Evolutionary conservation across 2,888 invertebrate genomes (phyloP), one percentile per base, ranked within the genome.

Genomic region (Pollenia angustigena): DNA sequence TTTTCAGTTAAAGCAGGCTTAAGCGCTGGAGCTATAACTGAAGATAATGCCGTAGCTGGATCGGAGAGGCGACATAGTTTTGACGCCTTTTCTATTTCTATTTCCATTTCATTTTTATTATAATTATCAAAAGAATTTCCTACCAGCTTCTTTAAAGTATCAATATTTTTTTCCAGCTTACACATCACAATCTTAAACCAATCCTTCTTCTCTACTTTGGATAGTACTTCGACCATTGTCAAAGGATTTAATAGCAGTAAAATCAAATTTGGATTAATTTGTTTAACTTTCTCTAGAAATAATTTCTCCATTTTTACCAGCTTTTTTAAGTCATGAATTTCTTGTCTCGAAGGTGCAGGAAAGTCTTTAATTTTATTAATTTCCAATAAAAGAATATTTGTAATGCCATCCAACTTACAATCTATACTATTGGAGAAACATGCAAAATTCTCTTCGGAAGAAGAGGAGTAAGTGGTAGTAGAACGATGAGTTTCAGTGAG

Each of bases 151-250:
- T 93, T 93, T 4, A 93, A 78, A 0, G 92, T 92, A 56, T 91
- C 90, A 46, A 93, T 92, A 87, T 93, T 93, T 71, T 92, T 92
- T 16, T 91, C 90, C 14, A 93, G 90, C 71, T 93, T 93, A 4
- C 89, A 88, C 85, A 93, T 91, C 1, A 93, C 91, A 2, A 89
- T 71, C 48, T 92, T 88, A 60, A 90, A 90, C 84, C 89, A 88
- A 7, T 68, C 46, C 4, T 69, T 54, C 44, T 50, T 78, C 0
- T 81, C 85, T 18, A 75, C 12, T 0, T 62, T 72, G 16, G 40
- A 87, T 11, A 92, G 76, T 14, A 92, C 91, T 12, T 90, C 90
- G 0, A 90, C 85, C 81, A 91, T 89, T 1, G 91, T 91, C 0
- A 92, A 88, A 0, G 93, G 93, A 89, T 93, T 93, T 2, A 93